A percentile compares a stretch with the other conserved stretches of the same genome.
phyloP scores from a whole-genome alignment of 2,797 vertebrate genomes.

The Delichon dasypus region DNA sequence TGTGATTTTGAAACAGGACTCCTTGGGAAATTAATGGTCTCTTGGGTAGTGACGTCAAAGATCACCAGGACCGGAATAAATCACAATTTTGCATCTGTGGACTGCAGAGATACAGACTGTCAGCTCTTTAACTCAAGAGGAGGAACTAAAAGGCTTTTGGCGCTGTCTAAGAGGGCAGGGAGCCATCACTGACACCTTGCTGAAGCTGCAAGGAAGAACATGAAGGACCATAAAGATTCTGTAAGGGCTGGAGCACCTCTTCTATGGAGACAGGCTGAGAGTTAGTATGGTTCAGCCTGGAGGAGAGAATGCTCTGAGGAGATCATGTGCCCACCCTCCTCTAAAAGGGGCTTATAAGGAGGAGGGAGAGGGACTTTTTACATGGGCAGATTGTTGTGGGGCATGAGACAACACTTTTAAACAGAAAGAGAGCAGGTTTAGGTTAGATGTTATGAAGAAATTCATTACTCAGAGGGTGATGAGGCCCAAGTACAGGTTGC shows the following conservation, averaged over 20 bases:
- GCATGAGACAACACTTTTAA: not conserved
- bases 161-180: not conserved
- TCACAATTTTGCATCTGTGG: not conserved
- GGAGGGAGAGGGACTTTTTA: not conserved
- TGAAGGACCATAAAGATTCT: too few species aligned
- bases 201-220: not conserved
- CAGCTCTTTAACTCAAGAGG: not conserved
- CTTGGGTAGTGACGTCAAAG: not conserved
- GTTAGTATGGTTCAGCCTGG: too few species aligned
- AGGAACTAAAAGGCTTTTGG: not conserved
- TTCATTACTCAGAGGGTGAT: not conserved
- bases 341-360: fast-evolving
- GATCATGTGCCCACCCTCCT: too few species aligned
- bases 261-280: not conserved
- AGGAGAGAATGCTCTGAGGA: not conserved
- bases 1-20: not conserved
- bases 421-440: not conserved
- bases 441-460: not conserved
- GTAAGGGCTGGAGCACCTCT: not conserved
- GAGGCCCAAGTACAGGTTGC: not conserved
- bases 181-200: not conserved
- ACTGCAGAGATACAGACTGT: not conserved
- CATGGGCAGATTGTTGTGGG: fast-evolving
- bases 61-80: not conserved
- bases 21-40: not conserved